These are phyloP conservation scores for Dasysyrphus albostriatus DNA, from an alignment of 2,888 invertebrate species.

Conservation along the genomic window DNA sequence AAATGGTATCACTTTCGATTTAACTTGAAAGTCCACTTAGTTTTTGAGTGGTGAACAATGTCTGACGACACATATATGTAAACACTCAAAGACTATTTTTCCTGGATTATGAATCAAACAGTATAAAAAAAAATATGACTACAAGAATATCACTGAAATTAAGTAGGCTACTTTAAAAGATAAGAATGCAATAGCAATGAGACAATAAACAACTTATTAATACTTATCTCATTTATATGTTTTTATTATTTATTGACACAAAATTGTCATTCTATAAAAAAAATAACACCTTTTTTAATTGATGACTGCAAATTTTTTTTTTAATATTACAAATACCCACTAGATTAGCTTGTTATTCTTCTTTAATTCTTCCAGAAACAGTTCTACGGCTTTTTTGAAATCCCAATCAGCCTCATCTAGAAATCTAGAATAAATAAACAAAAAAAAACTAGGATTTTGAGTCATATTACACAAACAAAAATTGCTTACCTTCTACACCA, in stretches of 20 bases:
- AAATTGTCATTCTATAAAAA: background rate
- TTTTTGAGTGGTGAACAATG: background rate
- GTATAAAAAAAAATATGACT: background rate
- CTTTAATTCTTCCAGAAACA: conserved; percentile 77
- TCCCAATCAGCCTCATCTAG: conserved; percentile 81
- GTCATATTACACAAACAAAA: background rate
- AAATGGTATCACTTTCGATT: background rate
- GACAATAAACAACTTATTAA: conserved; percentile 28
- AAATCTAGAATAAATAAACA: conserved; percentile 73
- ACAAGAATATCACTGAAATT: conserved; percentile 1
- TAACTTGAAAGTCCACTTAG: background rate
- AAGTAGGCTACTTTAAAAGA: conserved; percentile 51
- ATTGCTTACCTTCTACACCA: conserved; percentile 78
- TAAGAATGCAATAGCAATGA: conserved; percentile 6
- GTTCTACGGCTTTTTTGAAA: conserved; percentile 77
- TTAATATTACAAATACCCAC: background rate
- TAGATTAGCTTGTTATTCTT: conserved; percentile 77
- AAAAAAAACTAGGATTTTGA: background rate
- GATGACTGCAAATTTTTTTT: background rate
- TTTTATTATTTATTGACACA: conserved; percentile 15
- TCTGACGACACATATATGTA: background rate
- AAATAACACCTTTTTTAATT: conserved; percentile 10
- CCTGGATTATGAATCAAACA: conserved; percentile 23
- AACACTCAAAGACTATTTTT: background rate
- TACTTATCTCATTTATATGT: conserved; percentile 33